Evolutionary conservation across 2,888 invertebrate species (phyloP), one percentile per base, ranked within the genome.

Genomic region (Drosophila falleni): DNA sequence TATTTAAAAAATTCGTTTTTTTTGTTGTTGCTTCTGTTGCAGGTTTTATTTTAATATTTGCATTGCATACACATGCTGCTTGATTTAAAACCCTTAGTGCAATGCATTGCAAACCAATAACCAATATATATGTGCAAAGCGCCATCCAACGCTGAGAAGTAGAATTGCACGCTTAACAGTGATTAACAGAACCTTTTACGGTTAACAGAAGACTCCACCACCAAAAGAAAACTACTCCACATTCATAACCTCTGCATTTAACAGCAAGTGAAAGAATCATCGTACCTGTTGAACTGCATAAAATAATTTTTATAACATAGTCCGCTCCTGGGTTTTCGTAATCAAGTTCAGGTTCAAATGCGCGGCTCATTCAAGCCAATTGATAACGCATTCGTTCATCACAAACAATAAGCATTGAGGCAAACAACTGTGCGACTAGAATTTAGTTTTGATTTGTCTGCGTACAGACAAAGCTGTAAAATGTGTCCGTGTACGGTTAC

Each of bases 401-500:
- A 23, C 5, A n/a, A 19, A 10, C 53, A 56, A 67, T 53, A 41
- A 58, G 23, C 54, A 35, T 61, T 3, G 35, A n/a, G 9, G 5
- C 35, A 41, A 42, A 23, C 53, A 47, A 23, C 11, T 33, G 23
- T 23, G 23, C 26, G 54, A 16, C 47, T 33, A 19, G 41, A 46
- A 15, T 47, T 65, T 26, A 79, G 81, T 81, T 67, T 54, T 15
- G 16, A 46, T 50, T 53, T 37, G 74, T 35, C 26, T 19, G 9
- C 11, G 2, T n/a, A 59, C 41, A 23, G 19, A 31, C 29, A 16
- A 16, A 13, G 78, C 50, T 35, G 50, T 16, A 9, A 49, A 42
- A 81, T 81, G 81, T 66, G 65, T 60, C 66, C 69, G n/a, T 9
- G 74, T 10, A 44, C 46, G 15, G 41, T 42, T 0, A 37, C 65